Evolutionary conservation across 2,888 invertebrate genomes (phyloP).

Genomic region (Eumerus sabulonum): DNA sequence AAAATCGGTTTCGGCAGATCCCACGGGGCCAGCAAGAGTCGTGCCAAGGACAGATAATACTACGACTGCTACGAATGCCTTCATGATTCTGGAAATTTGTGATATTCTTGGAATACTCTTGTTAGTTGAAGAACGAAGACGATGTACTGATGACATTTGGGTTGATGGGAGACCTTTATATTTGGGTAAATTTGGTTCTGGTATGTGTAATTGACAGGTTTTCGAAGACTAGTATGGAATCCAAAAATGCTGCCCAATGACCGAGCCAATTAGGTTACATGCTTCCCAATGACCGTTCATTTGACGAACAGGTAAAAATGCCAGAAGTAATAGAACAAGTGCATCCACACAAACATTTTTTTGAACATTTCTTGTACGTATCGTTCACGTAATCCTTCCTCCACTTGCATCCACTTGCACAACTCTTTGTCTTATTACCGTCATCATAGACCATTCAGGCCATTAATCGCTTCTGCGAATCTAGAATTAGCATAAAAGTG

Average conservation of each 20-base stretch:
- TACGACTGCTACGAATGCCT: conserved; percentile 23
- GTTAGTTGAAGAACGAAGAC: neutral
- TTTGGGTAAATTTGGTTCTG: conserved; percentile 7
- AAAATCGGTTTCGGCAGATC: conserved; percentile 19
- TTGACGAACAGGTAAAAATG: too few species aligned
- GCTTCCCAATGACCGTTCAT: too few species aligned
- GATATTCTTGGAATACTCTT: neutral
- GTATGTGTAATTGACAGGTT: neutral
- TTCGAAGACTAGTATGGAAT: neutral
- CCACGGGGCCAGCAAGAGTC: neutral
- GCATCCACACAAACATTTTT: too few species aligned
- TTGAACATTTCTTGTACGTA: too few species aligned
- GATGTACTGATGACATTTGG: conserved; percentile 32
- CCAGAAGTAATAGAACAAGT: too few species aligned
- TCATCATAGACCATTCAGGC: conserved; percentile 16
- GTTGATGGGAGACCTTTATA: conserved; percentile 13
- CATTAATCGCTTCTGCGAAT: conserved; percentile 8
- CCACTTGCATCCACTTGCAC: too few species aligned
- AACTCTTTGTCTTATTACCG: neutral
- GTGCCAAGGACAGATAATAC: neutral
- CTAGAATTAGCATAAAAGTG: conserved; percentile 47
- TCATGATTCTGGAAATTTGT: conserved; percentile 28
- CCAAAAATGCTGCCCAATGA: neutral
- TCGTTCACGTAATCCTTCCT: too few species aligned
- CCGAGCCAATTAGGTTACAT: too few species aligned